Evolutionary conservation across 1,140 invertebrate species (phyloP), one percentile per base, ranked within the genome.

Genomic region (Drosophila biarmipes): DNA sequence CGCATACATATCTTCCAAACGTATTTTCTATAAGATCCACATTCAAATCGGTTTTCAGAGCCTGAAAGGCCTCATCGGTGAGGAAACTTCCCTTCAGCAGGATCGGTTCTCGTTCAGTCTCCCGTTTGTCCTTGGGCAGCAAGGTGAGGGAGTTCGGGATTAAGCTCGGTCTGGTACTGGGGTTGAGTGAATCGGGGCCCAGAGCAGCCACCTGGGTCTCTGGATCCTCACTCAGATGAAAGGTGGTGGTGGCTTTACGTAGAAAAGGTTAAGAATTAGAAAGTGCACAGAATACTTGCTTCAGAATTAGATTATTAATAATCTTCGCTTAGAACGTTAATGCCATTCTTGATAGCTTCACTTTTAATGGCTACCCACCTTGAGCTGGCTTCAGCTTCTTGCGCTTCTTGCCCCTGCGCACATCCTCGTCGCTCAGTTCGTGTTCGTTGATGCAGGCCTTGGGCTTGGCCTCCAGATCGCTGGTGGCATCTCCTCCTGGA

Each of bases 151-250:
- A 55, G 54, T 91, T 92, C 15, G 91, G 91, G 64, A 92, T 92
- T 7, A 92, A 62, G 17, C 91, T 92, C 6, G 91, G 91, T 11
- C 91, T 53, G 14, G 90, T 91, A 57, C 91, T 92, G 17, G 91
- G 76, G 76, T 92, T 92, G 0, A 91, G 73, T 0, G 91, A 92
- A 42, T 92, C 91, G 0, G 90, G 91, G 2, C 90, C 91, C 31
- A 92, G 21, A 4, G 90, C 78, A 17, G 89, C 90, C n/a, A 92
- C 89, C 53, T 92, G 91, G 2, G 91, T 92, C 59, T 92, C 91
- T 0, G 91, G 91, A 74, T 92, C 91, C 67, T 92, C 77, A 34
- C 82, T 91, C 8, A 92, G 27, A 24, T 91, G 91, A 19, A 92
- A 92, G 2, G 91, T 92, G 10, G 90, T 90, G 17, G 90, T 80